phyloP scores from a whole-genome alignment of 2,888 invertebrate genomes.

The Linyphia triangularis region DNA sequence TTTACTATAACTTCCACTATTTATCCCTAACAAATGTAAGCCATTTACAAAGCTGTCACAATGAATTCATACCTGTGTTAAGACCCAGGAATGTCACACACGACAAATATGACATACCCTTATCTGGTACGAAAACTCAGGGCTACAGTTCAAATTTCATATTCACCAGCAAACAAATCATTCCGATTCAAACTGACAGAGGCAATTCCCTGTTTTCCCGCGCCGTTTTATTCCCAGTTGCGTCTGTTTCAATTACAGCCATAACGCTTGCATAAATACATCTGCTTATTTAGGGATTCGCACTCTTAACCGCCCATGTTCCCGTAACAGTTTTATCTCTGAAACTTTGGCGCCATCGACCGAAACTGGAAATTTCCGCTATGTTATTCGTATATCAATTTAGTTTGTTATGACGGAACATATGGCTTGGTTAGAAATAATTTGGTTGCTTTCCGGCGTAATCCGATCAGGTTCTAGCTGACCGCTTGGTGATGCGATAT shows the following conservation, averaged over 20 bases:
- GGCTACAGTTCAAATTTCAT: not conserved
- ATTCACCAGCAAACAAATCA: not conserved
- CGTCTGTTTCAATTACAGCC: not conserved
- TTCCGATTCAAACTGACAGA: too few relatives aligned
- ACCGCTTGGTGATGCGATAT: not conserved
- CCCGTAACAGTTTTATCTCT: not conserved
- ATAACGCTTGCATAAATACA: not conserved
- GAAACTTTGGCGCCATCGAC: not conserved
- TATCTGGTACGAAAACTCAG: too few relatives aligned
- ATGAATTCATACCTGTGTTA: too few relatives aligned
- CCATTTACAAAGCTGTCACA: too few relatives aligned
- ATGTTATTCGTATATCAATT: slow-evolving; percentile 16
- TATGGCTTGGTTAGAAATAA: slow-evolving; percentile 6
- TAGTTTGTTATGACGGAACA: not conserved
- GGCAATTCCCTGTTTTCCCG: not conserved
- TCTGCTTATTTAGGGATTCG: slow-evolving; percentile 13
- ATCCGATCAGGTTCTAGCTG: not conserved
- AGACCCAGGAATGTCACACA: too few relatives aligned
- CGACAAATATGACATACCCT: too few relatives aligned
- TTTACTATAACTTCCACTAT: too few relatives aligned
- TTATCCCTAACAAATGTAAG: too few relatives aligned
- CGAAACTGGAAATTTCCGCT: not conserved
- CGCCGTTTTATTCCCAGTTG: not conserved
- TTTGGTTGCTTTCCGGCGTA: not conserved
- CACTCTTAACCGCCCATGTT: not conserved